Evolutionary conservation across 2,113 vertebrate species (phyloP), one percentile per base, ranked within the genome.

Genomic region (Tautogolabrus adspersus): DNA sequence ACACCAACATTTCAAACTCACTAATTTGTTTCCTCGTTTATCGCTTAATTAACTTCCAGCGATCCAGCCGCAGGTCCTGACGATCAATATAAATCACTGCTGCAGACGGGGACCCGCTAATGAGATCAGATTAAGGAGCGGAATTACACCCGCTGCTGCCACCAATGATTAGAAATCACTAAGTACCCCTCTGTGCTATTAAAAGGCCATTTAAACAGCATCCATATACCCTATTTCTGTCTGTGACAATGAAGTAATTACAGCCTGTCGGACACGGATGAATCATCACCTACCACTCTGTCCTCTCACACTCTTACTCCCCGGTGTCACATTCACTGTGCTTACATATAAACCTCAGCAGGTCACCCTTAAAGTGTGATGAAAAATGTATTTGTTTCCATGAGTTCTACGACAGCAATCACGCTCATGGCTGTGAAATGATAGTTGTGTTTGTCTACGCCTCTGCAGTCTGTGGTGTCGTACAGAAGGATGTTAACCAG

Each of bases 1-100:
- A 37, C 64, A 26, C 63, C 66, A 52, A 76, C 70, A 75, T 78
- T 76, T 21, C 71, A 26, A 81, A 49, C 76, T 75, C 77, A 2
- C 85, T 86, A 59, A 83, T 86, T 83, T 88, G 68, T 89, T 84
- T 88, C 84, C 75, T 82, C 40, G 52, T 89, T 92, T 85, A 88
- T 90, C 89, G 51, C 83, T 90, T 88, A 85, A 89, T 90, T 90
- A 90, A 86, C 83, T 87, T 68, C 44, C 67, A 64, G 62, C 38
- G 18, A 79, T 77, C 51, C 82, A 82, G 80, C 64, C 23, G 18
- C 59, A 38, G 78, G 71, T 81, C 77, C 22, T 23, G 77, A 63
- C 69, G 51, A 90, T 92, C 88, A 87, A 81, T 88, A 88, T 80
- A 71, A 90, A 88, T 89, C 90, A 83, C 75, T 0, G 66, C 77